These are phyloP conservation scores for Scomberomorus guttatus DNA, from an alignment of 2,797 vertebrate genomes.

Conservation along the genomic window DNA sequence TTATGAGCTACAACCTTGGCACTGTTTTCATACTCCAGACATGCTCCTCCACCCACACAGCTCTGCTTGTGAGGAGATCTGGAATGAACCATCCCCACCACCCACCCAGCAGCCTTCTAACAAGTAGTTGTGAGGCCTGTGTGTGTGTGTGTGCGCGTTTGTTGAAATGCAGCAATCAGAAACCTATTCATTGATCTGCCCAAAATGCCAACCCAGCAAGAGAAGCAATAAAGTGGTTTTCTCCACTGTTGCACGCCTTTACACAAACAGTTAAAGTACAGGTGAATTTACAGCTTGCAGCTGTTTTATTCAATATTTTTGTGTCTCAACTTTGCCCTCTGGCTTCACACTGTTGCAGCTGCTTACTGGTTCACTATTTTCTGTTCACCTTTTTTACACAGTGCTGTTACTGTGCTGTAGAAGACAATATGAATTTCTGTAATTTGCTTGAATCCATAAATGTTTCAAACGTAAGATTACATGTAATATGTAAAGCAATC, in stretches of 20 bases:
- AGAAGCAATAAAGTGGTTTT: constrained; percentile 40
- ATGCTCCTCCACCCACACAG: constrained; percentile 78
- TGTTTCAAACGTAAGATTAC: background rate
- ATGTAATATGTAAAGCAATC: background rate
- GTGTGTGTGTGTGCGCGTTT: constrained; percentile 19
- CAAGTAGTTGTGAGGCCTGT: constrained; percentile 55
- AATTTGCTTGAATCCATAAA: background rate
- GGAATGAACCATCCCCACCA: constrained; percentile 67
- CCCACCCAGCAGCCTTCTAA: constrained; percentile 73
- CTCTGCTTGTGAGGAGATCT: constrained; percentile 73
- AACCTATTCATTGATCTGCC: constrained; percentile 40
- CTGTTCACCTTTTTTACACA: background rate
- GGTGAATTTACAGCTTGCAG: constrained; percentile 29
- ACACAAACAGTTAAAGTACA: constrained; percentile 19
- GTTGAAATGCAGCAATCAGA: constrained; percentile 58
- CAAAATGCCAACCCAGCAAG: constrained; percentile 18
- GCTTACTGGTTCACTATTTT: background rate
- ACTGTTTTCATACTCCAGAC: constrained; percentile 76
- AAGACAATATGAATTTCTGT: background rate
- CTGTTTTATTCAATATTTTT: constrained; percentile 28
- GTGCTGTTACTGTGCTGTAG: background rate
- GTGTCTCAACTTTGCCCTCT: constrained; percentile 23
- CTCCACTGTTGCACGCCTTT: constrained; percentile 19
- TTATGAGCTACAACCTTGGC: constrained; percentile 80
- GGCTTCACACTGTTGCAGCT: constrained; percentile 10